These are phyloP conservation scores for Nycticebus coucang DNA, from an alignment of 2,113 vertebrate species.

Conservation along the genomic window DNA sequence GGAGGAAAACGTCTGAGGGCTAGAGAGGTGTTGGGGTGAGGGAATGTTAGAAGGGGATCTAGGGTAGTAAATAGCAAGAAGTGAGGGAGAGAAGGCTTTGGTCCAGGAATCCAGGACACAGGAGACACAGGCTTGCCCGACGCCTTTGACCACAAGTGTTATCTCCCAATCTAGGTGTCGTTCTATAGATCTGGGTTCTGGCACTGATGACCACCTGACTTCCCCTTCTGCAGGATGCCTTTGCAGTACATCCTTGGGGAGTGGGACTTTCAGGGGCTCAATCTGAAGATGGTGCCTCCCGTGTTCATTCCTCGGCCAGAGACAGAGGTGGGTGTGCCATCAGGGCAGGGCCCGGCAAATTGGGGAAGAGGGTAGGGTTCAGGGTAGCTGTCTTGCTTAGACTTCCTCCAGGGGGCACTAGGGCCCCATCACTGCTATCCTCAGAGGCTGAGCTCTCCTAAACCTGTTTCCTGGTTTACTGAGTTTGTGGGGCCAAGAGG, in stretches of 20 bases:
- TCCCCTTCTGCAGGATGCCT: slow-evolving; percentile 89
- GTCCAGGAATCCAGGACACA: not conserved
- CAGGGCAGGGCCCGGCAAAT: not conserved
- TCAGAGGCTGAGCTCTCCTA: not conserved
- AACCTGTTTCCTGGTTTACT: not conserved
- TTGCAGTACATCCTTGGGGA: slow-evolving; percentile 97
- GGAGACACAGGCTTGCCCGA: not conserved
- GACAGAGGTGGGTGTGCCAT: slow-evolving; percentile 90
- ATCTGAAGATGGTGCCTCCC: slow-evolving; percentile 93
- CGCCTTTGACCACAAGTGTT: not conserved
- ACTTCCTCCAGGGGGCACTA: slow-evolving; percentile 69
- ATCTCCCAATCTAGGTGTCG: not conserved
- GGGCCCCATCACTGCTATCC: not conserved
- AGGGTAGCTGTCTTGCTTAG: not conserved
- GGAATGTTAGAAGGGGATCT: not conserved
- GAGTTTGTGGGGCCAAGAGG: not conserved
- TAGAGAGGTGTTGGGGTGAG: not conserved
- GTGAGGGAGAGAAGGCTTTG: not conserved
- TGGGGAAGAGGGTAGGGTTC: not conserved
- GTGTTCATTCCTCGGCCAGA: slow-evolving; percentile 98
- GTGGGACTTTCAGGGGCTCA: slow-evolving; percentile 96
- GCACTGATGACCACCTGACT: not conserved
- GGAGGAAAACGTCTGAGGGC: not conserved
- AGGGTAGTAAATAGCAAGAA: not conserved
- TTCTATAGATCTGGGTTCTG: not conserved